Evolutionary conservation across 2,797 vertebrate genomes (phyloP), one percentile per base, ranked within the genome.

Genomic region (Myioborus miniatus): DNA sequence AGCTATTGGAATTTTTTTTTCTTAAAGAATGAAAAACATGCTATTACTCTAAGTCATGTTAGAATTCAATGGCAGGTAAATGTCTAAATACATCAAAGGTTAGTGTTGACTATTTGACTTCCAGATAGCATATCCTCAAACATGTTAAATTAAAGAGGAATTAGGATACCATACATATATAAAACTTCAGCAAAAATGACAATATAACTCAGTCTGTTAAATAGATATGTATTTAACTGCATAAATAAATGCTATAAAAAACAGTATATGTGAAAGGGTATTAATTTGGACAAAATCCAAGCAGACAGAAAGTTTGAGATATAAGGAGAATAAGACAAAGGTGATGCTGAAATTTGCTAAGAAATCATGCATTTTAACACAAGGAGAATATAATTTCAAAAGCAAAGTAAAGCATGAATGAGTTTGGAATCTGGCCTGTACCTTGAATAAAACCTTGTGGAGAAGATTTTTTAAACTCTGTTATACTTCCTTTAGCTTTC

Each of bases 331-430:
- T 53, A 43, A 68, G 13, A 74, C 5, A 17, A 50, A 71, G 2
- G 1, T 13, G 5, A 2, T 74, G 3, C 5, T 34, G 21, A 65
- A 47, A 63, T 47, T 30, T 64, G 7, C 19, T 32, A 11, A 37
- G 22, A 60, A n/a, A 3, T 36, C 1, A 36, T 1, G 0, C 50
- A 46, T 26, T 49, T 9, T 32, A 64, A 43, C 7, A 67, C 44
- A 82, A 55, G 4, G 6, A 39, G 8, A 44, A 3, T 52, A 12
- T 3, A 27, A 60, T 62, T 93, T 27, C 32, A 55, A 87, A 87
- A 67, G 1, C 4, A 80, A 82, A 37, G 9, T n/a, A 26, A 62
- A 29, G 32, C 16, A 74, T 3, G 8, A 85, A 27, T 56, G 13
- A 59, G 9, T 53, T 20, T 80, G 24, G 8, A 93, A 78, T 4